These are phyloP conservation scores for Oncorhynchus kisutch DNA, from an alignment of 2,113 vertebrate genomes.

Conservation along the genomic window DNA sequence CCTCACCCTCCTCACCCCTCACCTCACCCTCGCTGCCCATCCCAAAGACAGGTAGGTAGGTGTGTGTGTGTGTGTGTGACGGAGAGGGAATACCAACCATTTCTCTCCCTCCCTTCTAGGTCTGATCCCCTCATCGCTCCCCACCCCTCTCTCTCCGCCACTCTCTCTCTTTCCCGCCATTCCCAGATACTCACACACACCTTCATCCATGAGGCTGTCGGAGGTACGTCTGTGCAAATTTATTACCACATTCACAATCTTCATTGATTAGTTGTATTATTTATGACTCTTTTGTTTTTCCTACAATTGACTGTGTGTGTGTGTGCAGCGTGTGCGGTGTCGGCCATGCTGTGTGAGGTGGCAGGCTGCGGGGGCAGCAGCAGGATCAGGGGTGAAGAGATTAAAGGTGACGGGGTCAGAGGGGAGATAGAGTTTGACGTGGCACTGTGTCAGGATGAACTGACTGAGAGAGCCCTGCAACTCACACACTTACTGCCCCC, in stretches of 20 bases:
- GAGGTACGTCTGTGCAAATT: constrained; percentile 72
- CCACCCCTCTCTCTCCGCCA: neutral
- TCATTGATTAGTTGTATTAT: neutral
- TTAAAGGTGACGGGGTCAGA: constrained; percentile 51
- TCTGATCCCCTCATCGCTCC: constrained; percentile 65
- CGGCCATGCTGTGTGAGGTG: constrained; percentile 78
- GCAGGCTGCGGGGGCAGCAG: constrained; percentile 58
- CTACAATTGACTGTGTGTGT: neutral
- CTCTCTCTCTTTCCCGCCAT: constrained; percentile 61
- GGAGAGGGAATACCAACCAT: neutral
- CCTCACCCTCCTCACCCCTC: constrained; percentile 70
- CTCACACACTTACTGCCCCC: constrained; percentile 82
- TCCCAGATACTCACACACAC: constrained; percentile 73
- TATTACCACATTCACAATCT: neutral
- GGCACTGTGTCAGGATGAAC: constrained; percentile 77
- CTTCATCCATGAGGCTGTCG: constrained; percentile 83
- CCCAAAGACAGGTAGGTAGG: neutral
- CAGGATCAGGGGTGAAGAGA: constrained; percentile 31
- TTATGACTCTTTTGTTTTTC: neutral
- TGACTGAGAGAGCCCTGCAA: constrained; percentile 77
- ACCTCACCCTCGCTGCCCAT: constrained; percentile 62
- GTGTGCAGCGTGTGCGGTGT: constrained; percentile 81
- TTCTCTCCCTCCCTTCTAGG: constrained; percentile 20
- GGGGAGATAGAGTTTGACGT: constrained; percentile 65
- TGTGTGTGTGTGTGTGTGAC: no score